A percentile compares a stretch with the other conserved stretches of the same genome.
These are phyloP conservation scores for Drosophila demipolita DNA, from an alignment of 2,888 invertebrate species.

Conservation along the genomic window DNA sequence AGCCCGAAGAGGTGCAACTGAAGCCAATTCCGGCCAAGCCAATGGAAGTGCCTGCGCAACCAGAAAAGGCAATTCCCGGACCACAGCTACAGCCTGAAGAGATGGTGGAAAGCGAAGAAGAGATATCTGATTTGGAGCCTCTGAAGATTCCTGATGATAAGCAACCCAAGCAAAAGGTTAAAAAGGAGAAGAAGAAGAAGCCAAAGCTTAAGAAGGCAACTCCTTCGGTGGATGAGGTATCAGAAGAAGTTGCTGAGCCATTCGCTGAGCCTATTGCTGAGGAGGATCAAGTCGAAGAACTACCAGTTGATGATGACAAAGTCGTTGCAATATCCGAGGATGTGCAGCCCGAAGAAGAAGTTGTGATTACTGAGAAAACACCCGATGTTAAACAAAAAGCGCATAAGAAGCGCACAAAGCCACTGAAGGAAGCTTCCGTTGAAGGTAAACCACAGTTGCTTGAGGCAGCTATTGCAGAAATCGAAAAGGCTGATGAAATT, in stretches of 20 bases:
- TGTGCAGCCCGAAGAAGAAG: conserved; percentile 81
- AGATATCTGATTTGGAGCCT: conserved; percentile 74
- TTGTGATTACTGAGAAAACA: conserved; percentile 67
- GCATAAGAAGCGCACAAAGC: conserved; percentile 84
- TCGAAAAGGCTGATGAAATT: conserved; percentile 80
- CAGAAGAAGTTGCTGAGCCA: conserved; percentile 83
- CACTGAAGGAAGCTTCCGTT: conserved; percentile 80
- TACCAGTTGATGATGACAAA: conserved; percentile 79
- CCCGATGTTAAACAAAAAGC: conserved; percentile 81
- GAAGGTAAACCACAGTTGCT: conserved; percentile 83
- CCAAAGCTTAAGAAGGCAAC: conserved; percentile 83
- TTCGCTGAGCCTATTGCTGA: conserved; percentile 83
- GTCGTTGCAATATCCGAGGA: conserved; percentile 84
- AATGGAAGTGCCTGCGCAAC: conserved; percentile 72
- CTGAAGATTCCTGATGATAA: conserved; percentile 81
- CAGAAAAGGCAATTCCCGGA: conserved; percentile 75
- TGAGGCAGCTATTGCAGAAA: conserved; percentile 80
- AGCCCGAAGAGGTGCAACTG: conserved; percentile 84
- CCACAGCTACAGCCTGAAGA: conserved; percentile 80
- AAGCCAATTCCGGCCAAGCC: conserved; percentile 84
- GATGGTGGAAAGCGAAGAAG: conserved; percentile 76
- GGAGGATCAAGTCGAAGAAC: conserved; percentile 81
- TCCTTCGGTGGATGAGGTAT: conserved; percentile 82
- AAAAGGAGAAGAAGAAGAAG: conserved; percentile 82
- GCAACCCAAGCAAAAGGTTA: conserved; percentile 84